phyloP scores from a whole-genome alignment of 2,797 vertebrate genomes.

The Lates japonicus region DNA sequence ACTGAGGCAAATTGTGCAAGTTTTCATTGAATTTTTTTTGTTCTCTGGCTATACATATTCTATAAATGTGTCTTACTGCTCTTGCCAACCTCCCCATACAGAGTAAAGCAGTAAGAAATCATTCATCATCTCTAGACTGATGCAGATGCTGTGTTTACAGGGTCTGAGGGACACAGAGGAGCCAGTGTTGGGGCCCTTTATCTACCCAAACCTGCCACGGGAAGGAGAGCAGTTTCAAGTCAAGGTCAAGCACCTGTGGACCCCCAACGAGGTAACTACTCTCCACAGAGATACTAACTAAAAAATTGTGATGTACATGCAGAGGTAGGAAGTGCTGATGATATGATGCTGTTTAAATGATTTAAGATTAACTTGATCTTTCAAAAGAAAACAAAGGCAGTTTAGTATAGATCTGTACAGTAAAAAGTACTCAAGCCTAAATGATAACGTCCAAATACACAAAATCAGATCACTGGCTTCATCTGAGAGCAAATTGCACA shows the following conservation, averaged over 20 bases:
- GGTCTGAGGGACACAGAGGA: constrained; percentile 70
- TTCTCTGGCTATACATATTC: too few species aligned
- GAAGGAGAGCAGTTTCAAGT: constrained; percentile 85
- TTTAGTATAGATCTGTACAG: background rate
- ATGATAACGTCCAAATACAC: too few species aligned
- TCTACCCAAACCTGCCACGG: constrained; percentile 79
- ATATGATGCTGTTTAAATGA: background rate
- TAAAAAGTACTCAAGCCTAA: too few species aligned
- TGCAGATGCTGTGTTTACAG: constrained; percentile 56
- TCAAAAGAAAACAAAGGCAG: too few species aligned
- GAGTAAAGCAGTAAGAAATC: too few species aligned
- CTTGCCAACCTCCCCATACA: too few species aligned
- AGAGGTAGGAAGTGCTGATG: too few species aligned
- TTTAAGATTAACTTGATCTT: background rate
- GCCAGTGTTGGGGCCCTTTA: constrained; percentile 75
- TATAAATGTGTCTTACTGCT: too few species aligned
- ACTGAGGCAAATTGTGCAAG: too few species aligned
- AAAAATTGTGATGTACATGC: too few species aligned
- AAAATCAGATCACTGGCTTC: background rate
- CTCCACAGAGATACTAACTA: background rate
- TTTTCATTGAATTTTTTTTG: too few species aligned
- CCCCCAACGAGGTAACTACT: constrained; percentile 91
- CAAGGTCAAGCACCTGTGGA: constrained; percentile 90
- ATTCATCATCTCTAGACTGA: background rate
- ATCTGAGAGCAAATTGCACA: background rate